Evolutionary conservation across 1,140 invertebrate species (phyloP), one percentile per base, ranked within the genome.

Genomic region (Fopius arisanus): DNA sequence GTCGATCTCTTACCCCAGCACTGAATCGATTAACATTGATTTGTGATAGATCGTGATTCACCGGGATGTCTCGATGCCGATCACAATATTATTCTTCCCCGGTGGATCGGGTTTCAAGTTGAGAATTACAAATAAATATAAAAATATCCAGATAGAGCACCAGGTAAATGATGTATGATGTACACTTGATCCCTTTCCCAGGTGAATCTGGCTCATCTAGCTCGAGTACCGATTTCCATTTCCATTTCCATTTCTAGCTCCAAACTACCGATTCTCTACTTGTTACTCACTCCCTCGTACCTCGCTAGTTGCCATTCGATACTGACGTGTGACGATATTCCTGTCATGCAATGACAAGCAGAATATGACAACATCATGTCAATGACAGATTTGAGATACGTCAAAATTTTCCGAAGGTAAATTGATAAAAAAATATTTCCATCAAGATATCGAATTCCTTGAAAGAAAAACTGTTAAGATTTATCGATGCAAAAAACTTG

Each of bases 191-290:
- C 54, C 19, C 54, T 14, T 19, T 51, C 9, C 54, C 21, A 59
- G 59, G 70, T 68, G 63, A 79, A 78, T 79, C 72, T 63, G 72
- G 78, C 78, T 79, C 77, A 75, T n/a, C n/a, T n/a, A n/a, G n/a
- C n/a, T n/a, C n/a, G n/a, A n/a, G n/a, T n/a, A n/a, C n/a, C n/a
- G n/a, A n/a, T n/a, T n/a, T n/a, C n/a, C n/a, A n/a, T n/a, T n/a
- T 59, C 75, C 62, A 51, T 74, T 74, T 79, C 67, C 41, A 21
- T 78, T 78, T 70, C 74, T 75, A 76, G 74, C 73, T 72, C 70
- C 65, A 29, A 62, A 41, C 77, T 74, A 71, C 73, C 69, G 65
- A 51, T 59, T 6, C 21, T 59, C 26, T 28, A 59, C 21, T 59
- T 59, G 54, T 26, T 28, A 59, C 19, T 5, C 73, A 69, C 67